phyloP scores from a whole-genome alignment of 2,113 vertebrate species.

The Hystrix cristata region DNA sequence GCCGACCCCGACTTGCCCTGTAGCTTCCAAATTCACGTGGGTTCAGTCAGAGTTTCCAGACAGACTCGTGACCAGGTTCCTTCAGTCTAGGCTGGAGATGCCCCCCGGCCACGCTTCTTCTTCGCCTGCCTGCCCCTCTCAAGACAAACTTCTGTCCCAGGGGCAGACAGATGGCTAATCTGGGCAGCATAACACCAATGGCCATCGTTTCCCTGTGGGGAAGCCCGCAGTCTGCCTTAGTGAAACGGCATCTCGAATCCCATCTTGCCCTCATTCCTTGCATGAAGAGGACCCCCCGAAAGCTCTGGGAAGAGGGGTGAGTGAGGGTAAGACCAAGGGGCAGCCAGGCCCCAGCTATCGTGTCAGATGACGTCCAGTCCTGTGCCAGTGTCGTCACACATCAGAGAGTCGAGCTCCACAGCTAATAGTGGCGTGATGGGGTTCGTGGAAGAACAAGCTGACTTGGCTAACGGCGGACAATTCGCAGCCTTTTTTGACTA shows the following conservation, averaged over 20 bases:
- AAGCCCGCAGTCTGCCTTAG: background rate
- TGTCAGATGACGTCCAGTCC: background rate
- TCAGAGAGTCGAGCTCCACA: background rate
- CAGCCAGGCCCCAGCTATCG: background rate
- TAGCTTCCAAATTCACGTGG: background rate
- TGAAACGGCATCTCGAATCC: background rate
- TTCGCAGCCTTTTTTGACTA: background rate
- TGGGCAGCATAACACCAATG: background rate
- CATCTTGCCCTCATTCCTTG: background rate
- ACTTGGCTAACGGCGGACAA: background rate
- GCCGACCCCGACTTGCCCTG: background rate
- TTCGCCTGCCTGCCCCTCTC: background rate
- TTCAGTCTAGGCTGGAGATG: background rate
- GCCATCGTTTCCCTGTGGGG: background rate
- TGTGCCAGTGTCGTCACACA: background rate
- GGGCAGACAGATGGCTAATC: background rate
- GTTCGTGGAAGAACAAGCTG: background rate
- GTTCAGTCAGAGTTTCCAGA: background rate
- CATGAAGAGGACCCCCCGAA: background rate
- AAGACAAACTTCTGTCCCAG: background rate
- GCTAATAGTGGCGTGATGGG: background rate
- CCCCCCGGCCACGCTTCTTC: rapidly evolving
- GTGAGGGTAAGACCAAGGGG: background rate
- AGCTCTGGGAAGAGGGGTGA: background rate
- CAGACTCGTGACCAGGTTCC: background rate